Evolutionary conservation across 2,797 vertebrate genomes (phyloP), one percentile per base, ranked within the genome.

Genomic region (Nyctalus aviator): DNA sequence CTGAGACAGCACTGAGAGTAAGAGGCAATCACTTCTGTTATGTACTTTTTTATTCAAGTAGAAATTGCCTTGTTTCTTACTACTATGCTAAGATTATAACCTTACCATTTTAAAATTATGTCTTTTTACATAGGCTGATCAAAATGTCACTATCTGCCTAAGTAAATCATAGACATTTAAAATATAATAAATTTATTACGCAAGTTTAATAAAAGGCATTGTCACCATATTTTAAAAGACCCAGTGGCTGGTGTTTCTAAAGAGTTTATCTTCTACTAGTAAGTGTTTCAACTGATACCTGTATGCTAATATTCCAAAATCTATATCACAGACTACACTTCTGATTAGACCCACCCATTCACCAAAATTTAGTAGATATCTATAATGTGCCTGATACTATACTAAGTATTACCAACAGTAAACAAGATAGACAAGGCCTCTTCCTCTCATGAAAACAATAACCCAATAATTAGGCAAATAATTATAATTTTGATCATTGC

Each of bases 61-160:
- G 44, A 84, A 94, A 95, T 1, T 10, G 30, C 48, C 59, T 50
- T 68, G 48, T 17, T 87, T 94, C 44, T 27, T 77, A 94, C 6
- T 79, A 30, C 23, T 90, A 55, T 15, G 37, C 30, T 44, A 84
- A 95, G 55, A 93, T 3, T 13, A 3, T 91, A 59, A 87, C 2
- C 1, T 68, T 17, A 55, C 10, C 62, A 37, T 21, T 92, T 92
- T 84, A 90, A 93, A 85, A 73, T 73, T 57, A 50, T 83, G 84
- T 95, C 30, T 87, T 94, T 91, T 90, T 48, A 76, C 79, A 73
- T 13, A 20, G 18, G n/a, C 13, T 88, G 18, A 87, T 62, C 64
- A 83, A 94, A 94, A 86, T 59, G 25, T 75, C 59, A 95, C 13
- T 77, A 59, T 78, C 68, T 89, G 53, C 57, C 32, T 71, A 86